These are phyloP conservation scores for Dasypus novemcinctus DNA, from an alignment of 2,113 vertebrate genomes.

Conservation along the genomic window DNA sequence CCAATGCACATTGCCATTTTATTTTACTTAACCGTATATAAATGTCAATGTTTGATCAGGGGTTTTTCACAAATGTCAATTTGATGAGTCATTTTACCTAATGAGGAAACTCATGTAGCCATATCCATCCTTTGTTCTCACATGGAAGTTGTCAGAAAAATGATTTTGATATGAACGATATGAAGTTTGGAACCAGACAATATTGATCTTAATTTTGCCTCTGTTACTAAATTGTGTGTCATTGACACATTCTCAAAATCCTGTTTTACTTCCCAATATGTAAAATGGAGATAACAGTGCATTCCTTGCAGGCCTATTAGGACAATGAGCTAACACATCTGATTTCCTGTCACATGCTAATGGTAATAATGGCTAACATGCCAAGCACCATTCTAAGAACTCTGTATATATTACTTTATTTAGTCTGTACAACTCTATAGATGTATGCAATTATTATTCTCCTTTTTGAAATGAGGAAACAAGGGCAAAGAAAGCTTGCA, in stretches of 20 bases:
- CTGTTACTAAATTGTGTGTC: background rate
- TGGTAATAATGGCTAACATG: background rate
- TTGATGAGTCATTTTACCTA: conserved; percentile 40
- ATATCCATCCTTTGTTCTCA: conserved; percentile 44
- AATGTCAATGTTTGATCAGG: conserved; percentile 51
- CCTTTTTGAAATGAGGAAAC: conserved; percentile 45
- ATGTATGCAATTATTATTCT: background rate
- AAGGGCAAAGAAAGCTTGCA: background rate
- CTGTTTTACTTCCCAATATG: background rate
- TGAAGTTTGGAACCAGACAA: conserved; percentile 44
- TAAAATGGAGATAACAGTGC: background rate
- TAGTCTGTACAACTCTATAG: background rate
- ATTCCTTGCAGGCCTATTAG: background rate
- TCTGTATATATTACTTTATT: background rate
- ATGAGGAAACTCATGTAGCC: conserved; percentile 33
- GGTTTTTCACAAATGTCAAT: conserved; percentile 36
- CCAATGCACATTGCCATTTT: too few relatives aligned
- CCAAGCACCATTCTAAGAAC: background rate
- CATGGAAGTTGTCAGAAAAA: conserved; percentile 49
- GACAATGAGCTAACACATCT: background rate
- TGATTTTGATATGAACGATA: conserved; percentile 34
- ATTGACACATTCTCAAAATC: background rate
- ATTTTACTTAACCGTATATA: background rate
- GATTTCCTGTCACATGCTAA: background rate
- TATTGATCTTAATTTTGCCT: conserved; percentile 10